phyloP scores from a whole-genome alignment of 2,888 invertebrate genomes.

The Podabrus alpinus region DNA sequence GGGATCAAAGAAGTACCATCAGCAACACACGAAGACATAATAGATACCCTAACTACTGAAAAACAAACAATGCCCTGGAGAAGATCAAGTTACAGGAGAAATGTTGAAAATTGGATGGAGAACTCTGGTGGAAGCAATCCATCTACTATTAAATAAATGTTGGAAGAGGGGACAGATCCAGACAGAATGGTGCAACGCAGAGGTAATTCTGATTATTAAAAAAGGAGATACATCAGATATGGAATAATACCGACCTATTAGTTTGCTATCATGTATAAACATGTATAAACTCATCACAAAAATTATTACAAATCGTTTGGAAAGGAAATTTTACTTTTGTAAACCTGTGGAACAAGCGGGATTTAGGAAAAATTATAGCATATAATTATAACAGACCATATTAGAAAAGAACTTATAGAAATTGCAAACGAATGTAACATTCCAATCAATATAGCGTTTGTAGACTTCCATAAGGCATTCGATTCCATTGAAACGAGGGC shows the following conservation, averaged over 20 bases:
- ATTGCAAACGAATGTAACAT: not conserved
- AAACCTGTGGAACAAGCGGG: not conserved
- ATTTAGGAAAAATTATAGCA: too few relatives aligned
- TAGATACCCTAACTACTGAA: too few relatives aligned
- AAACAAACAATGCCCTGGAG: too few relatives aligned
- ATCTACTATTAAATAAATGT: not conserved
- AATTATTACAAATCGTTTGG: not conserved
- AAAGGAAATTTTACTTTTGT: not conserved
- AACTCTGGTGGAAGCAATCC: not conserved
- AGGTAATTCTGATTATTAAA: not conserved
- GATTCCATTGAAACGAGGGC: not conserved
- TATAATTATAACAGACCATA: not conserved
- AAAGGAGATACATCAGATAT: not conserved
- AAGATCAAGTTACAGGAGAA: not conserved
- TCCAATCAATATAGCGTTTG: not conserved
- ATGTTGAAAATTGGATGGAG: not conserved
- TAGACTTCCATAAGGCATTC: too few relatives aligned
- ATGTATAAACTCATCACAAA: not conserved
- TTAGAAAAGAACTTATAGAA: not conserved
- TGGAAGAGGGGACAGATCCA: not conserved
- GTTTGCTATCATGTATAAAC: not conserved
- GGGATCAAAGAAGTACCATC: too few relatives aligned
- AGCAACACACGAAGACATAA: too few relatives aligned
- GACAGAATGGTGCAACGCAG: not conserved
- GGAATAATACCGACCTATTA: not conserved